phyloP scores from a whole-genome alignment of 2,797 vertebrate species.

The Sylvia borin region DNA sequence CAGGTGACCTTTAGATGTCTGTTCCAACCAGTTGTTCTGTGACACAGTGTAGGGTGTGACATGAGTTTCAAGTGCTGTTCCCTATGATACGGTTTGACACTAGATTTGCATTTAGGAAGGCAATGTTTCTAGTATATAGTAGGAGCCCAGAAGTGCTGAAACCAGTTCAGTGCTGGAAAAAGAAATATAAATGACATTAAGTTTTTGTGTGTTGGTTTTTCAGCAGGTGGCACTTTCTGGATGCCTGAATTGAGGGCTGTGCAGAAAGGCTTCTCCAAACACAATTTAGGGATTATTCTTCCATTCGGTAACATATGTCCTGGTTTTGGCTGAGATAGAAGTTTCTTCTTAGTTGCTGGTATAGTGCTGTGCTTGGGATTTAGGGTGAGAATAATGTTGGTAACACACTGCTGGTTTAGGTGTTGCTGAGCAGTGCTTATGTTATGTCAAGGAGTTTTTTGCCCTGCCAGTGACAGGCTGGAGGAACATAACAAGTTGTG shows the following conservation, averaged over 20 bases:
- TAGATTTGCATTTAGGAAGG: background rate
- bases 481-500: background rate
- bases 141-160: background rate
- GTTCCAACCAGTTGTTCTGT: background rate
- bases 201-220: background rate
- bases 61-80: background rate
- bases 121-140: background rate
- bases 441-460: background rate
- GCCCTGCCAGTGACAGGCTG: background rate
- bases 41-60: fast-evolving
- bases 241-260: background rate
- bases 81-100: background rate
- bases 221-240: background rate
- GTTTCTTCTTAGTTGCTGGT: background rate
- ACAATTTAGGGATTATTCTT: background rate
- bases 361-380: background rate
- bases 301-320: background rate
- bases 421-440: background rate
- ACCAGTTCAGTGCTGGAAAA: background rate
- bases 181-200: background rate
- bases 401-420: background rate
- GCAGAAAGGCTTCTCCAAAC: background rate
- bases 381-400: background rate
- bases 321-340: background rate
- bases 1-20: background rate